Evolutionary conservation across 1,140 invertebrate genomes (phyloP), one percentile per base, ranked within the genome.

Genomic region (Catajapyx aquilonaris): DNA sequence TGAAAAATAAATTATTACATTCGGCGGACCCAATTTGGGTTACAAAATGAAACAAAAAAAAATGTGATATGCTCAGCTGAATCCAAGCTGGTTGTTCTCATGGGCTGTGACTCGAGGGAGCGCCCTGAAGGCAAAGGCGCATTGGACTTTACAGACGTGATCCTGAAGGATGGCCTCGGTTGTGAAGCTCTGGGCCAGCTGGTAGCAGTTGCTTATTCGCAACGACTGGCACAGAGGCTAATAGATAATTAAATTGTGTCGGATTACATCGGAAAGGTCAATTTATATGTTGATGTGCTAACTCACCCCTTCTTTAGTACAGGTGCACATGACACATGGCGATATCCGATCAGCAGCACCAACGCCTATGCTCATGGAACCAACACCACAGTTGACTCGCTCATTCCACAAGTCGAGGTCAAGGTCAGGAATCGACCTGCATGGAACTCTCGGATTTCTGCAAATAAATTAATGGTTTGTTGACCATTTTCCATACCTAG

Each of bases 301-400:
- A 52, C 53, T 59, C 48, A 66, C 63, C 42, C 68, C 68, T 57
- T 71, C 69, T 39, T 56, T 60, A 2, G 69, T 72, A 43, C 70
- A 71, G n/a, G 68, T 68, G 44, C 68, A 71, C 43, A 62, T 66
- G 5, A 66, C 56, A 43, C 68, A 71, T 2, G 68, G 68, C 4
- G 66, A 68, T 20, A 66, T 56, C 37, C 64, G 47, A 19, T 56
- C 51, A 1, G 68, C 60, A 23, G 53, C 51, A 4, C 68, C 69
- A 3, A 63, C 46, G n/a, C 60, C 50, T 20, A 71, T 64, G n/a
- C 46, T 52, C 17, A 50, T 50, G 3, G 43, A 47, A 5, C 51
- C 51, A 0, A 65, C 58, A 4, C 51, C 46, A 46, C 65, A 68
- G 0, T 54, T 52, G 7, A 51, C 46, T 15, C 56, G 42, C 41